A percentile compares a stretch with the other conserved stretches of the same genome.
Evolutionary conservation across 2,888 invertebrate species (phyloP).

Genomic region (Tenthredo mesomela): DNA sequence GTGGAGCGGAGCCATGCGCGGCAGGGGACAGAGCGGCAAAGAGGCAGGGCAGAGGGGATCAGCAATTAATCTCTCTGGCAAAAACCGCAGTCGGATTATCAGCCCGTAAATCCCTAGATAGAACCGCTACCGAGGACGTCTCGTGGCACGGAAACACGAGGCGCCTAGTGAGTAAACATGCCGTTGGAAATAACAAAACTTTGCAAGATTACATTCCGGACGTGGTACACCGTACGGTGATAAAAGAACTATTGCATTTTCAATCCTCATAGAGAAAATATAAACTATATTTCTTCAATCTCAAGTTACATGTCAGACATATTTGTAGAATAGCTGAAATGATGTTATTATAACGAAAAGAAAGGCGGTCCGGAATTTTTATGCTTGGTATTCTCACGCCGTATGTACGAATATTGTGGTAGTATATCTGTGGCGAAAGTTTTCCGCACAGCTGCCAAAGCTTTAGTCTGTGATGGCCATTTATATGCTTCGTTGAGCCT

Average conservation of each 20-base stretch:
- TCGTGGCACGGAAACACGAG: conserved; percentile 48
- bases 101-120: conserved; percentile 55
- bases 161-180: conserved; percentile 46
- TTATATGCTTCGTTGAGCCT: conserved; percentile 39
- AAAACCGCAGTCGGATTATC: conserved; percentile 55
- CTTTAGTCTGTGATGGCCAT: conserved; percentile 41
- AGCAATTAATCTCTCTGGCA: conserved; percentile 54
- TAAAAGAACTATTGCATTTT: not conserved
- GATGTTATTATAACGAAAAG: not conserved
- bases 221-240: conserved; percentile 18
- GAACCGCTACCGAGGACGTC: conserved; percentile 46
- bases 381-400: not conserved
- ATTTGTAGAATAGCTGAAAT: not conserved
- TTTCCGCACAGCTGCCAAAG: conserved; percentile 26
- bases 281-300: not conserved
- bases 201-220: conserved; percentile 43
- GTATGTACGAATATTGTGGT: not conserved
- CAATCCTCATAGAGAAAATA: not conserved
- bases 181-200: conserved; percentile 40
- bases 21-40: conserved; percentile 35
- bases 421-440: not conserved
- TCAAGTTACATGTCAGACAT: not conserved
- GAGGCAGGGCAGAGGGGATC: conserved; percentile 48
- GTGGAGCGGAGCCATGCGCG: not conserved
- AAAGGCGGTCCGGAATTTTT: not conserved